Conservation (phyloP, 2,888 invertebrate genomes). For the Cremastinae sp. region DNA sequence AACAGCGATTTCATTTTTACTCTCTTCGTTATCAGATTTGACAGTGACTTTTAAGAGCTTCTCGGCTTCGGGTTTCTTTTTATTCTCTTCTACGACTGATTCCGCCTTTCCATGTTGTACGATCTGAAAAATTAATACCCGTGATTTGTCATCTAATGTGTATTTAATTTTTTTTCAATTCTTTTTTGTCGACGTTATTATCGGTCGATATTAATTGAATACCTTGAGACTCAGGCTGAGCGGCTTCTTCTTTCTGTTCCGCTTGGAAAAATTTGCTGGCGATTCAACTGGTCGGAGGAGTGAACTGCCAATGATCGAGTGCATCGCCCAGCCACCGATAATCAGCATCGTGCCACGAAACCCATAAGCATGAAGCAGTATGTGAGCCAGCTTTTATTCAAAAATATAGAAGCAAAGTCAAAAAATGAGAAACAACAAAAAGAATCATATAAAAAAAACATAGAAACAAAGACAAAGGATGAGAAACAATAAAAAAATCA, state of each 20-base stretch:
- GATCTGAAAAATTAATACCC: slow-evolving; percentile 39
- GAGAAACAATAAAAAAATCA: too few species aligned
- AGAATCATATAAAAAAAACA: slow-evolving; percentile 27
- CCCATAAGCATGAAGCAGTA: slow-evolving; percentile 67
- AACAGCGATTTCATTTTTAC: slow-evolving; percentile 8
- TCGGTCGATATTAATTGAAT: slow-evolving; percentile 40
- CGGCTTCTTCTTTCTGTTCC: slow-evolving; percentile 1
- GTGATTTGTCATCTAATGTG: slow-evolving; percentile 24
- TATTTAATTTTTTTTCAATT: slow-evolving; percentile 23
- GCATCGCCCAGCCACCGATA: slow-evolving; percentile 80
- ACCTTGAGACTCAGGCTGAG: slow-evolving; percentile 44
- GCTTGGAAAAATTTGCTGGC: not conserved
- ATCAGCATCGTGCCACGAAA: slow-evolving; percentile 80
- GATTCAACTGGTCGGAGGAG: slow-evolving; percentile 79
- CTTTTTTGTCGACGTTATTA: not conserved
- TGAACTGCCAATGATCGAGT: slow-evolving; percentile 80
- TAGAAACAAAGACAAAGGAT: not conserved
- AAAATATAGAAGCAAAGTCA: not conserved
- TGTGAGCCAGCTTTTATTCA: slow-evolving; percentile 64
- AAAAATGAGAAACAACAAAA: slow-evolving; percentile 26
- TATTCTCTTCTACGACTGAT: slow-evolving; percentile 8
- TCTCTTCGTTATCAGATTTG: slow-evolving; percentile 14
- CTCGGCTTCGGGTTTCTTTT: slow-evolving; percentile 35
- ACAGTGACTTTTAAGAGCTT: slow-evolving; percentile 38
- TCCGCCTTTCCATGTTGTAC: slow-evolving; percentile 27